phyloP scores from a whole-genome alignment of 2,113 vertebrate species.

The Onychostruthus taczanowskii region DNA sequence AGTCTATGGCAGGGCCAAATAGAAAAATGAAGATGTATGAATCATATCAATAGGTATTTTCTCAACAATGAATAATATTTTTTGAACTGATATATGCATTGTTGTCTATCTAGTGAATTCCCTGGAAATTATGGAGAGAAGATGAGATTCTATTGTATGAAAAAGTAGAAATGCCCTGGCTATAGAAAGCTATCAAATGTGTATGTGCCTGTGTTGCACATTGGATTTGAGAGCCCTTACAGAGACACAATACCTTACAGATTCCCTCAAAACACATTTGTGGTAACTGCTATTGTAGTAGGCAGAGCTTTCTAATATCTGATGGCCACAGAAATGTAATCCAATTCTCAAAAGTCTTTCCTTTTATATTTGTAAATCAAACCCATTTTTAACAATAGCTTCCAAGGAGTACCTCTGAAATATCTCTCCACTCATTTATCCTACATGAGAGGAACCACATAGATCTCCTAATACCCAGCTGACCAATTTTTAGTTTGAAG shows the following conservation, averaged over 20 bases:
- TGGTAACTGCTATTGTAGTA: not conserved
- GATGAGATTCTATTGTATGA: not conserved
- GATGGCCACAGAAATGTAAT: not conserved
- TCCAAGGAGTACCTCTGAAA: not conserved
- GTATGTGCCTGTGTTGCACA: not conserved
- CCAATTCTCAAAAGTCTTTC: not conserved
- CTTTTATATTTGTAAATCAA: not conserved
- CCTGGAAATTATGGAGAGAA: not conserved
- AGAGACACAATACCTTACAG: not conserved
- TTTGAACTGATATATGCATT: not conserved
- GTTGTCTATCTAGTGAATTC: not conserved
- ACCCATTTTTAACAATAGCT: not conserved
- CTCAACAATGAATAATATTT: not conserved
- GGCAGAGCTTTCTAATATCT: not conserved
- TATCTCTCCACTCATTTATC: not conserved
- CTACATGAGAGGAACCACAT: not conserved
- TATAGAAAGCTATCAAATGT: not conserved
- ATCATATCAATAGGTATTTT: not conserved
- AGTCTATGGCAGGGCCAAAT: conserved; percentile 15
- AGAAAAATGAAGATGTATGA: not conserved
- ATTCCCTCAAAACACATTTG: not conserved
- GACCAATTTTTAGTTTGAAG: not conserved
- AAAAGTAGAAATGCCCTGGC: not conserved
- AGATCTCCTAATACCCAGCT: not conserved
- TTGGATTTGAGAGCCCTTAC: not conserved